These are phyloP conservation scores for Ridgeia piscesae DNA, from an alignment of 1,140 invertebrate genomes.

Conservation along the genomic window DNA sequence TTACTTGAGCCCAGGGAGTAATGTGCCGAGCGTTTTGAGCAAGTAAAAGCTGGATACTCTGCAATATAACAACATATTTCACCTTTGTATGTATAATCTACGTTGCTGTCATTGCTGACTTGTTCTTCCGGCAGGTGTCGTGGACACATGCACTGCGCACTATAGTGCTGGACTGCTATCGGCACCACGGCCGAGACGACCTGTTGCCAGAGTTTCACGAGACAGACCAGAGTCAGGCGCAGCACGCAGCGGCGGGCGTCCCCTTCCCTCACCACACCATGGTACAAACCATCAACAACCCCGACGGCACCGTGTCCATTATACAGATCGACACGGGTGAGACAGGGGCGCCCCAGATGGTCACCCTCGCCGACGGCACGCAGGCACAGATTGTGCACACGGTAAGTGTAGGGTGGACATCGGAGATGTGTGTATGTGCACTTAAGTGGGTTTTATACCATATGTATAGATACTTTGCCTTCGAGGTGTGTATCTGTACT, in stretches of 20 bases:
- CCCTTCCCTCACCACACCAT: slow-evolving; percentile 64
- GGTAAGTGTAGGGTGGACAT: slow-evolving; percentile 60
- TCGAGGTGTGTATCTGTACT: slow-evolving; percentile 21
- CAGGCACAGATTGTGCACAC: slow-evolving; percentile 91
- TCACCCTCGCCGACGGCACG: slow-evolving; percentile 92
- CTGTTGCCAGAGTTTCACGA: slow-evolving; percentile 71
- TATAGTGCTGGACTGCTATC: slow-evolving; percentile 98
- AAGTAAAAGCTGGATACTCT: too few relatives aligned
- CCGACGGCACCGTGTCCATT: slow-evolving; percentile 92
- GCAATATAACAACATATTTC: too few relatives aligned
- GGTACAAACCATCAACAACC: slow-evolving; percentile 92
- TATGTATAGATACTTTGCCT: too few relatives aligned
- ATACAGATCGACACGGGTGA: slow-evolving; percentile 94
- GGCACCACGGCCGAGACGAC: slow-evolving; percentile 95
- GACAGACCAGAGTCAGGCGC: neutral
- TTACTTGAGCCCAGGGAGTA: too few relatives aligned
- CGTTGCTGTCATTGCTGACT: neutral
- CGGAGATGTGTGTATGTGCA: slow-evolving; percentile 20
- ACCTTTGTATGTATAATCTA: too few relatives aligned
- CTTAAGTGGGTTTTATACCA: too few relatives aligned
- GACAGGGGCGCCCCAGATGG: slow-evolving; percentile 68
- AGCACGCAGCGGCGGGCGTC: neutral
- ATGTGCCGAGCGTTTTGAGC: too few relatives aligned
- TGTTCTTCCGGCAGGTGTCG: slow-evolving; percentile 72
- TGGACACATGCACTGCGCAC: slow-evolving; percentile 97